These are phyloP conservation scores for Drosophila dives DNA, from an alignment of 2,888 invertebrate genomes.

Conservation along the genomic window DNA sequence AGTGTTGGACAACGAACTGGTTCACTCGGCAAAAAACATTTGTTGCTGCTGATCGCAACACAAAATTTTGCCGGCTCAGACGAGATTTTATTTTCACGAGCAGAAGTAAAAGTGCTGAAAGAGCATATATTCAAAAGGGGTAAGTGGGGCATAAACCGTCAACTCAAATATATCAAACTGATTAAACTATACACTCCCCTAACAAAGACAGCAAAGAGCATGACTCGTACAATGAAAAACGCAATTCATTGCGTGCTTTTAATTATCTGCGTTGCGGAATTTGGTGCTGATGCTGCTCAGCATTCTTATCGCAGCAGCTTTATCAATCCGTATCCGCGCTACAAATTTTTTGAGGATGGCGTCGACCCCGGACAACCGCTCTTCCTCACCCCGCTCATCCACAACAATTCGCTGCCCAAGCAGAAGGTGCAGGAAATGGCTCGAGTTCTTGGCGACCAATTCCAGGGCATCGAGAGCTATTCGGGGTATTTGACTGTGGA, in stretches of 20 bases:
- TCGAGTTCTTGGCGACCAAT: conserved; percentile 79
- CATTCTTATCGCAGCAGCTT: conserved; percentile 74
- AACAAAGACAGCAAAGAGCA: not conserved
- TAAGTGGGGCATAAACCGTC: conserved; percentile 26
- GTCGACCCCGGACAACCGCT: conserved; percentile 85
- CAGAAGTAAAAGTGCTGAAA: conserved; percentile 23
- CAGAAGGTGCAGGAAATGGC: conserved; percentile 84
- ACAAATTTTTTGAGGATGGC: conserved; percentile 69
- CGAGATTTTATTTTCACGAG: conserved; percentile 16
- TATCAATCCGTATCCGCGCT: conserved; percentile 84
- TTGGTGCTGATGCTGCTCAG: conserved; percentile 18
- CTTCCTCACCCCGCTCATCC: conserved; percentile 81
- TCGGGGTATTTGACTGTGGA: conserved; percentile 93
- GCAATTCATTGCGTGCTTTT: conserved; percentile 65
- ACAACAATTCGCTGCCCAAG: conserved; percentile 82
- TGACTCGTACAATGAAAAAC: conserved; percentile 63
- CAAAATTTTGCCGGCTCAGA: conserved; percentile 50
- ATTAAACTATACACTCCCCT: conserved; percentile 10
- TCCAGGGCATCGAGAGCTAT: conserved; percentile 85
- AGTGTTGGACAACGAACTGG: not conserved
- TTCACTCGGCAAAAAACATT: not conserved
- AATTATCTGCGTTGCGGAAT: conserved; percentile 28
- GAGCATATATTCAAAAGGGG: conserved; percentile 21
- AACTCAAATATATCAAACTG: conserved; percentile 8
- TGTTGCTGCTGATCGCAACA: conserved; percentile 15